Conservation (phyloP, 2,888 invertebrate genomes). For the Pseudolycoriella hygida region DNA sequence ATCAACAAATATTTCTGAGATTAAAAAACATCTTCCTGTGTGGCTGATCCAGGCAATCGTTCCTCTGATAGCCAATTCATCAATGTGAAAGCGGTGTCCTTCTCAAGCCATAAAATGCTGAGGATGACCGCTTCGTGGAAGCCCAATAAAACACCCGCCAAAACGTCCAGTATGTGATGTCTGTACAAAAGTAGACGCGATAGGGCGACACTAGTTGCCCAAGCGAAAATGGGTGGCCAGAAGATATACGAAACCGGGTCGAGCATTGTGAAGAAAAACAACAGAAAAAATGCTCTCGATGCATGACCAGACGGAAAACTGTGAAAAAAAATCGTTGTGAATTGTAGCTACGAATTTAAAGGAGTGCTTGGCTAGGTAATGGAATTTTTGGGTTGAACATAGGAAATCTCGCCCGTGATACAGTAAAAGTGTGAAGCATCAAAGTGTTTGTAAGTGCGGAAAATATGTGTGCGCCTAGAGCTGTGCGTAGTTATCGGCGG, state of each 20-base stretch:
- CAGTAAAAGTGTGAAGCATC: too few species aligned
- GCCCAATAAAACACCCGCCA: constrained; percentile 58
- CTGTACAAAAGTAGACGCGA: constrained; percentile 70
- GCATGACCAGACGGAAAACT: constrained; percentile 91
- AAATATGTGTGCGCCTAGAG: too few species aligned
- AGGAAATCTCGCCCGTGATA: too few species aligned
- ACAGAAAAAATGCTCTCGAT: constrained; percentile 61
- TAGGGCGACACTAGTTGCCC: constrained; percentile 54
- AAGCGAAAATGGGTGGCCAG: constrained; percentile 46
- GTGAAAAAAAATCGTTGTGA: constrained; percentile 1
- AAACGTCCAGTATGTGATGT: constrained; percentile 75
- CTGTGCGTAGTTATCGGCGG: too few species aligned
- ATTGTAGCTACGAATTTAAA: too few species aligned
- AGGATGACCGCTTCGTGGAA: constrained; percentile 47
- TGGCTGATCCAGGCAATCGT: constrained; percentile 15
- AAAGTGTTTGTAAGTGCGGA: too few species aligned
- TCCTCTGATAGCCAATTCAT: constrained; percentile 19
- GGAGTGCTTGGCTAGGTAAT: too few species aligned
- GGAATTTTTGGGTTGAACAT: too few species aligned
- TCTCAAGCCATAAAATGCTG: constrained; percentile 48
- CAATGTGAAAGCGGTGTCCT: constrained; percentile 32
- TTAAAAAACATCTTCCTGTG: constrained; percentile 6
- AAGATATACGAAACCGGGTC: constrained; percentile 42
- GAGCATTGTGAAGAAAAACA: constrained; percentile 49
- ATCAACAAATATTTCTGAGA: too few species aligned